phyloP scores from a whole-genome alignment of 2,888 invertebrate genomes.

The Limenitis camilla region DNA sequence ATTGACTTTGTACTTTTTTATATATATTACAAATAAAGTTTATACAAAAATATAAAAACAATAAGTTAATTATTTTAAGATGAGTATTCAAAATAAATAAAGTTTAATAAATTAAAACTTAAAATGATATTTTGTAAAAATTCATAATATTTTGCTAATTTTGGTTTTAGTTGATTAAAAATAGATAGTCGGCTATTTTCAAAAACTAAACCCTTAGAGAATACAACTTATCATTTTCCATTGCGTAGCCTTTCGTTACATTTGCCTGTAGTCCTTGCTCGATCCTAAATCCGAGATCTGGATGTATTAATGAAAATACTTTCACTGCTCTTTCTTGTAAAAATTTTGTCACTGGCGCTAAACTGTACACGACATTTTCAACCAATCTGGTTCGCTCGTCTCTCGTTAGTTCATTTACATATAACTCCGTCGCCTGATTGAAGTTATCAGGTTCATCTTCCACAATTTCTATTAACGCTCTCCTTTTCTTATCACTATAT shows the following conservation, averaged over 20 bases:
- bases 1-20: too few relatives aligned
- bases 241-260: slow-evolving; percentile 32
- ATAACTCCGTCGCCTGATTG: slow-evolving; percentile 86
- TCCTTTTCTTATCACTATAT: slow-evolving; percentile 72
- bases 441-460: slow-evolving; percentile 91
- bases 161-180: too few relatives aligned
- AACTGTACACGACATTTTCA: slow-evolving; percentile 83
- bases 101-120: too few relatives aligned
- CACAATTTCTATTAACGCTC: slow-evolving; percentile 69
- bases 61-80: too few relatives aligned
- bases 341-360: slow-evolving; percentile 81
- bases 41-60: too few relatives aligned
- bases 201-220: not conserved
- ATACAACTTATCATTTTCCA: slow-evolving; percentile 42
- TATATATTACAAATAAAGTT: not conserved
- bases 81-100: too few relatives aligned
- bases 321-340: slow-evolving; percentile 76
- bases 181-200: too few relatives aligned
- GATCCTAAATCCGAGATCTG: slow-evolving; percentile 80
- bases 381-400: slow-evolving; percentile 83
- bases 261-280: slow-evolving; percentile 31
- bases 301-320: slow-evolving; percentile 85
- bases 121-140: too few relatives aligned
- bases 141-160: not conserved
- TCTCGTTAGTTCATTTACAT: slow-evolving; percentile 81